Evolutionary conservation across 2,113 vertebrate species (phyloP), one percentile per base, ranked within the genome.

Genomic region (Brachyistius frenatus): DNA sequence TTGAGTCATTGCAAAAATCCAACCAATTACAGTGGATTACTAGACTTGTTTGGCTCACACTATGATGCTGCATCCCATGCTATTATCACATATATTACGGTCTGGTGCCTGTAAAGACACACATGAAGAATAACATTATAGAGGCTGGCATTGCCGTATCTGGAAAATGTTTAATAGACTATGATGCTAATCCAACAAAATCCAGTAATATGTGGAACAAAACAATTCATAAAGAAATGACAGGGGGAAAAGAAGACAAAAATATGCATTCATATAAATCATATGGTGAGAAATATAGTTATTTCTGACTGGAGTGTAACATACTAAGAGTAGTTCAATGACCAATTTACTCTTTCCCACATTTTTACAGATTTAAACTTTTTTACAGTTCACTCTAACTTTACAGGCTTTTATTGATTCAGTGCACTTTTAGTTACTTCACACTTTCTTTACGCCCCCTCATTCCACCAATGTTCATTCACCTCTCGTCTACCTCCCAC

Each of bases 1-100:
- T 92, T 92, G 92, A 93, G 83, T 93, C 90, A 93, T 86, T 87
- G 91, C 88, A 93, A 91, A 91, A 93, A 93, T 92, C 86, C 85
- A 88, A 93, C 91, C 91, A 92, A 94, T 93, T 93, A 93, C 84
- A 86, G 80, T 90, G 89, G 91, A 93, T 93, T 93, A 94, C 84
- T 73, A 57, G 83, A 93, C 89, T 93, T 92, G 90, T 91, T 93
- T 94, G 92, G 91, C 90, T 92, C 84, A 69, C 85, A 70, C 80
- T 77, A 81, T 79, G 86, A 87, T 86, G 87, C 74, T 89, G 88
- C 67, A 86, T 90, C 85, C 81, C 72, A 83, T 88, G 90, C 86
- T 86, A 93, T 92, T 92, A 91, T 91, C 76, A 86, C 90, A 88
- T 90, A 90, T 86, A 93, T 94, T 92, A 90, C 86, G 83, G 88